phyloP scores from a whole-genome alignment of 2,888 invertebrate species.

The Itoplectis maculator region DNA sequence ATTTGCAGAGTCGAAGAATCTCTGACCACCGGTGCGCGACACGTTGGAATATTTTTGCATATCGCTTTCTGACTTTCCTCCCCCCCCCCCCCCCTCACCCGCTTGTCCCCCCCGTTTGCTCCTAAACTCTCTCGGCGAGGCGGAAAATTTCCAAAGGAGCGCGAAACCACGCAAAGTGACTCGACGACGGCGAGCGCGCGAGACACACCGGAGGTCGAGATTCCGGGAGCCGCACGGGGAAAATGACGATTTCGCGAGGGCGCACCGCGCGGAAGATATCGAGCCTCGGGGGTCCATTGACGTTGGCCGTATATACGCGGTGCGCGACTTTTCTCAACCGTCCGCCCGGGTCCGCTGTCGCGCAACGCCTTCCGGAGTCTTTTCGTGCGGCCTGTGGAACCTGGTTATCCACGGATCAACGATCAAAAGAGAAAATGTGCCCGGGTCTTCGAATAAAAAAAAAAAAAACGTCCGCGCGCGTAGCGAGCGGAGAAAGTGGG shows the following conservation, averaged over 20 bases:
- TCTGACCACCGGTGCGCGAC: constrained; percentile 1
- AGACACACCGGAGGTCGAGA: constrained; percentile 30
- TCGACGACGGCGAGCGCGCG: constrained; percentile 25
- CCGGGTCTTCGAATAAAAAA: constrained; percentile 66
- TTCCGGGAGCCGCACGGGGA: constrained; percentile 37
- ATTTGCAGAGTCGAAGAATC: constrained; percentile 34
- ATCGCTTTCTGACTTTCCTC: background rate
- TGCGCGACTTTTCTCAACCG: constrained; percentile 36
- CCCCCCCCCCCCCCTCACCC: background rate
- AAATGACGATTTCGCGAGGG: constrained; percentile 58
- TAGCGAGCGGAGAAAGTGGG: constrained; percentile 35
- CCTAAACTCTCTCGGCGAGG: constrained; percentile 17
- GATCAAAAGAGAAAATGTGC: constrained; percentile 74
- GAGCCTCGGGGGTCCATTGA: constrained; percentile 26
- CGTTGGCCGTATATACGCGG: constrained; percentile 1
- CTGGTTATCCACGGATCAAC: constrained; percentile 75
- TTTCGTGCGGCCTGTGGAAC: constrained; percentile 41
- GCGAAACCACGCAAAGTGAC: constrained; percentile 39
- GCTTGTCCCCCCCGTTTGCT: background rate
- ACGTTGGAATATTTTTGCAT: background rate
- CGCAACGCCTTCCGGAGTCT: constrained; percentile 7
- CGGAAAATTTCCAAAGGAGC: constrained; percentile 48
- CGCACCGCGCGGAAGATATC: background rate
- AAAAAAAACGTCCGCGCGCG: constrained; percentile 51
- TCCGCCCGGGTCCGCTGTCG: constrained; percentile 20